A percentile compares a stretch with the other conserved stretches of the same genome.
Evolutionary conservation across 1,140 invertebrate species (phyloP).

Genomic region (Drosophila arizonae): DNA sequence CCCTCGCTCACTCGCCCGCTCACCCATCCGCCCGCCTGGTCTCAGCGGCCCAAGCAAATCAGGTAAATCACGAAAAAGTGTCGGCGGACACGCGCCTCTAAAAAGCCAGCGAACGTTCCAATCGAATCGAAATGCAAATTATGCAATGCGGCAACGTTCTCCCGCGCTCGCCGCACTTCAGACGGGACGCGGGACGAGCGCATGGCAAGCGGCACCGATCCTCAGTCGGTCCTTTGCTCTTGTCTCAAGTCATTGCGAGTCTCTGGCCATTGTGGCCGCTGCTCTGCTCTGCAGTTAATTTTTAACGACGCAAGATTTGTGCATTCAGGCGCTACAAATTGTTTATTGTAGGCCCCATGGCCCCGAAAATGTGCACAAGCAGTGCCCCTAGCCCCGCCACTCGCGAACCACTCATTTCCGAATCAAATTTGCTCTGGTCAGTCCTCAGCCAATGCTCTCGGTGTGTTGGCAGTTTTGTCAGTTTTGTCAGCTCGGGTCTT

Average conservation of each 20-base stretch:
- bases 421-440: conserved; percentile 75
- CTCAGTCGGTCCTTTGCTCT: conserved; percentile 16
- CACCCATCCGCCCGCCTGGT: background rate
- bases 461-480: background rate
- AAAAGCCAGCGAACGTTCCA: conserved; percentile 69
- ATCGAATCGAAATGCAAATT: conserved; percentile 82
- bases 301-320: conserved; percentile 78
- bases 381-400: conserved; percentile 35
- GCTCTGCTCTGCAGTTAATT: conserved; percentile 67
- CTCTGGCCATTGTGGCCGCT: conserved; percentile 24
- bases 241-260: conserved; percentile 12
- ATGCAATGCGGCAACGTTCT: conserved; percentile 66
- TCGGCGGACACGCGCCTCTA: conserved; percentile 80
- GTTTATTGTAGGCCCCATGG: conserved; percentile 71
- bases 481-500: conserved; percentile 10
- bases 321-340: conserved; percentile 80
- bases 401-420: conserved; percentile 54
- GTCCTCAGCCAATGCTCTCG: conserved; percentile 23
- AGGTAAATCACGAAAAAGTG: conserved; percentile 81
- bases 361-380: conserved; percentile 27
- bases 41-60: conserved; percentile 22
- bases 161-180: conserved; percentile 17
- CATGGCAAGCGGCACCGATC: conserved; percentile 13
- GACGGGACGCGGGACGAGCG: background rate
- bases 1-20: conserved; percentile 6